phyloP scores from a whole-genome alignment of 2,888 invertebrate genomes.

The Drosophila phalerata region DNA sequence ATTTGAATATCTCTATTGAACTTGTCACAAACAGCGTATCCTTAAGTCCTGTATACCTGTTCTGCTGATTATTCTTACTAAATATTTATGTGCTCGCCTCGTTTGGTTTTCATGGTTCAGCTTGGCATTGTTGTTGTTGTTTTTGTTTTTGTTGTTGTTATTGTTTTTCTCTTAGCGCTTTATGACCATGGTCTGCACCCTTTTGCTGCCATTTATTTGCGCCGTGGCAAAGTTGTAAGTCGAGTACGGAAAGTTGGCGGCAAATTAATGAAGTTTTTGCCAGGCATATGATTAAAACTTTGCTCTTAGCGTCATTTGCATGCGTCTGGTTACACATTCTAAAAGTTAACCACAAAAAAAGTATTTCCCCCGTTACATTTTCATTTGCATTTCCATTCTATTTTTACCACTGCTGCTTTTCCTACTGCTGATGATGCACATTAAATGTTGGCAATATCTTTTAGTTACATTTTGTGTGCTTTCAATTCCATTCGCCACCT shows the following conservation, averaged over 20 bases:
- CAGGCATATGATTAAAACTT: slow-evolving; percentile 75
- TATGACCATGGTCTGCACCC: slow-evolving; percentile 30
- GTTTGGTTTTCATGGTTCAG: slow-evolving; percentile 33
- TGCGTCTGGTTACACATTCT: slow-evolving; percentile 41
- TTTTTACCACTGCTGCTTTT: slow-evolving; percentile 23
- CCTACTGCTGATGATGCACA: slow-evolving; percentile 13
- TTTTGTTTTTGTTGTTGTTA: slow-evolving; percentile 12
- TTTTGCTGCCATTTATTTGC: slow-evolving; percentile 48
- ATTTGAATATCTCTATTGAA: background rate
- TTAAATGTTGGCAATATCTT: slow-evolving; percentile 49
- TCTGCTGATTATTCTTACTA: slow-evolving; percentile 1
- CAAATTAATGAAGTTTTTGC: slow-evolving; percentile 69
- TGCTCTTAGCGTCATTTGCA: slow-evolving; percentile 57
- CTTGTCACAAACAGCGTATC: slow-evolving; percentile 8
- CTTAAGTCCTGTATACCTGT: background rate
- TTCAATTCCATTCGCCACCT: slow-evolving; percentile 43
- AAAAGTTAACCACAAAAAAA: slow-evolving; percentile 51
- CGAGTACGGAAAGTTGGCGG: slow-evolving; percentile 62
- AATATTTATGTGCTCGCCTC: slow-evolving; percentile 45
- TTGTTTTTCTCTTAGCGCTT: slow-evolving; percentile 11
- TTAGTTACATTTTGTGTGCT: slow-evolving; percentile 52
- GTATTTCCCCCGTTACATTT: slow-evolving; percentile 35
- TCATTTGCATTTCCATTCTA: slow-evolving; percentile 37
- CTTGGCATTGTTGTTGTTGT: slow-evolving; percentile 12
- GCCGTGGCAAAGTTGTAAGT: slow-evolving; percentile 39